Percentiles rank a stretch among this genome's conserved stretches.
Evolutionary conservation across 2,888 invertebrate genomes (phyloP).

Genomic region (Lycia hirtaria): DNA sequence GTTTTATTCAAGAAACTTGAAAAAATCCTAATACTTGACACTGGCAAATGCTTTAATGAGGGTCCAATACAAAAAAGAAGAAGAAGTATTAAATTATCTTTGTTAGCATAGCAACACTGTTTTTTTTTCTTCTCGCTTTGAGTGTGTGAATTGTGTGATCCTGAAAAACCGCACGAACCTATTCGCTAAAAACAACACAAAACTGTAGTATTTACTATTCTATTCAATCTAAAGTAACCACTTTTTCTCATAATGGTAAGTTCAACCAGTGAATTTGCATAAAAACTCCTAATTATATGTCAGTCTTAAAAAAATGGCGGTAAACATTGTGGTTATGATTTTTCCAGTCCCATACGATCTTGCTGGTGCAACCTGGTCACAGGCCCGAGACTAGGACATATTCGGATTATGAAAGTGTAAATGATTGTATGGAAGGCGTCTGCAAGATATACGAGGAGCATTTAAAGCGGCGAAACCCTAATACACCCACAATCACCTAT

Average conservation of each 20-base stretch:
- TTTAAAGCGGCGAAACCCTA: conserved; percentile 96
- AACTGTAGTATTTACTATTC: not conserved
- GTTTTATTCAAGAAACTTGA: no score
- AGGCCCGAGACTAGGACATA: conserved; percentile 98
- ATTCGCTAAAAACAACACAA: conserved; percentile 38
- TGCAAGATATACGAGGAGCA: conserved; percentile 99
- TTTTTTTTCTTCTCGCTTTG: no score
- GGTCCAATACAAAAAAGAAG: no score
- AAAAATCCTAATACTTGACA: no score
- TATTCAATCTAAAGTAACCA: not conserved
- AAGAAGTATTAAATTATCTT: no score
- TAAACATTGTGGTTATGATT: conserved; percentile 57
- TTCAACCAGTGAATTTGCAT: conserved; percentile 15
- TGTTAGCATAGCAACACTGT: no score
- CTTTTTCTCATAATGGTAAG: conserved; percentile 56
- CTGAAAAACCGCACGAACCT: no score
- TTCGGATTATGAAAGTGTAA: conserved; percentile 98
- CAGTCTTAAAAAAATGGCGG: conserved; percentile 71
- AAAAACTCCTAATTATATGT: conserved; percentile 24
- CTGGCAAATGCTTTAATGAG: no score
- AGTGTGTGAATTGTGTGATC: no score
- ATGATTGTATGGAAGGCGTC: conserved; percentile 99
- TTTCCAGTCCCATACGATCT: conserved; percentile 96
- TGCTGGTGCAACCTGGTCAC: conserved; percentile 96
- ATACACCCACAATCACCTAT: conserved; percentile 98